Evolutionary conservation across 2,113 vertebrate genomes (phyloP), one percentile per base, ranked within the genome.

Genomic region (Poecile atricapillus): DNA sequence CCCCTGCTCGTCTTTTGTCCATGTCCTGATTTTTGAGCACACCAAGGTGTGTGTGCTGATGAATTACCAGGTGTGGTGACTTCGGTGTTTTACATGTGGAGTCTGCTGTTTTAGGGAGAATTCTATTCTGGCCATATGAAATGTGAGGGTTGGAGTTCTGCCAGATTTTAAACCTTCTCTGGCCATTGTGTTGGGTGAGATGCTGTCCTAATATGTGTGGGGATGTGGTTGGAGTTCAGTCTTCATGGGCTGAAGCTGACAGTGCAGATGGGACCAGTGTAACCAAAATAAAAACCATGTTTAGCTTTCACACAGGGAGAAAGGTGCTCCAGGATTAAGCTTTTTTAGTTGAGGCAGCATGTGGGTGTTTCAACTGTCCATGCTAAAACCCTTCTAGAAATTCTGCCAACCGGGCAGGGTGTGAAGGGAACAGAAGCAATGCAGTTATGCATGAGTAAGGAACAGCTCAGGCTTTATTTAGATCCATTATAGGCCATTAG

Each of bases 381-480:
- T 78, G 82, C 90, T 94, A 89, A 94, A 95, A 89, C 68, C 79
- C 79, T 86, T 55, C 82, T 92, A 62, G 76, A 92, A 71, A 82
- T 93, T 44, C 53, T 46, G 88, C 92, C 94, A 95, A 21, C 52
- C 6, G 62, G 86, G 76, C 85, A 95, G 90, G 53, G 86, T 81
- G 90, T 89, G 86, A 91, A 89, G 79, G 59, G 76, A 92, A 50
- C 64, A 83, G 93, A 87, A 94, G 90, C 73, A 49, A 69, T 84
- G 90, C 90, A 96, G 90, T 92, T 88, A 92, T 89, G 92, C 85
- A 33, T 93, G 95, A 94, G 75, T 93, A 94, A 95, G 83, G 90
- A 95, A 81, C 76, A 94, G 73, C 83, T 89, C 76, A 78, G 58
- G 77, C 88, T 96, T 94, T 91, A 81, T 96, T 95, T 89, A 90